These are phyloP conservation scores for Neodon shergylaensis DNA, from an alignment of 2,113 vertebrate species.

Conservation along the genomic window DNA sequence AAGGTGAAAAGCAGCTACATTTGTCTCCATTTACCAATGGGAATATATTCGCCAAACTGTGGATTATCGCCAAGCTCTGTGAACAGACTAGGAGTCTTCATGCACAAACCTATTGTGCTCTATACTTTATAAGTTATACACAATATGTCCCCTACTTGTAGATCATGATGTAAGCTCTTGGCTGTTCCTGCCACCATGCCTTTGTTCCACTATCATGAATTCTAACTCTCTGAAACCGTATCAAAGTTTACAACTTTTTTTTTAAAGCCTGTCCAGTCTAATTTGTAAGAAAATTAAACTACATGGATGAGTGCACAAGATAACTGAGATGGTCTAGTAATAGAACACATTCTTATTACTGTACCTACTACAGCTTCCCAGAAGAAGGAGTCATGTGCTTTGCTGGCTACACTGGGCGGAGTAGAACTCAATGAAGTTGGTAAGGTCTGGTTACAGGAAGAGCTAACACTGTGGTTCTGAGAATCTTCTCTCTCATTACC, in stretches of 20 bases:
- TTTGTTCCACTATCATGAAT: not conserved
- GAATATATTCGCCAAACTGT: not conserved
- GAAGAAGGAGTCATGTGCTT: slow-evolving; percentile 84
- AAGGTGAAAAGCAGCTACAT: not conserved
- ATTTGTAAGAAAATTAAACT: slow-evolving; percentile 93
- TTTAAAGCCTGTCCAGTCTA: slow-evolving; percentile 87
- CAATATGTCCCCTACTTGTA: not conserved
- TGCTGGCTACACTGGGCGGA: not conserved
- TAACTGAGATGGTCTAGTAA: slow-evolving; percentile 90
- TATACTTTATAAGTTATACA: not conserved
- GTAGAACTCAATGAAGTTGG: not conserved
- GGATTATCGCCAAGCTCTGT: not conserved
- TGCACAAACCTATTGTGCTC: not conserved
- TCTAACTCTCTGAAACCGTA: not conserved
- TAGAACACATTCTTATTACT: slow-evolving; percentile 93
- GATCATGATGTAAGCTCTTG: not conserved
- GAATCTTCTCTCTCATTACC: not conserved
- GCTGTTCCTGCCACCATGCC: not conserved
- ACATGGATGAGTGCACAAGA: slow-evolving; percentile 86
- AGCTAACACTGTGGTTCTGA: not conserved
- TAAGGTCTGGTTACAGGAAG: not conserved
- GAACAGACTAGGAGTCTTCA: not conserved
- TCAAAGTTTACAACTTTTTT: slow-evolving; percentile 82
- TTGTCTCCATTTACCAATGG: not conserved
- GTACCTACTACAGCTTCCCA: slow-evolving; percentile 88